These are phyloP conservation scores for Australoheros scitulus DNA, from an alignment of 2,113 vertebrate genomes.

Conservation along the genomic window DNA sequence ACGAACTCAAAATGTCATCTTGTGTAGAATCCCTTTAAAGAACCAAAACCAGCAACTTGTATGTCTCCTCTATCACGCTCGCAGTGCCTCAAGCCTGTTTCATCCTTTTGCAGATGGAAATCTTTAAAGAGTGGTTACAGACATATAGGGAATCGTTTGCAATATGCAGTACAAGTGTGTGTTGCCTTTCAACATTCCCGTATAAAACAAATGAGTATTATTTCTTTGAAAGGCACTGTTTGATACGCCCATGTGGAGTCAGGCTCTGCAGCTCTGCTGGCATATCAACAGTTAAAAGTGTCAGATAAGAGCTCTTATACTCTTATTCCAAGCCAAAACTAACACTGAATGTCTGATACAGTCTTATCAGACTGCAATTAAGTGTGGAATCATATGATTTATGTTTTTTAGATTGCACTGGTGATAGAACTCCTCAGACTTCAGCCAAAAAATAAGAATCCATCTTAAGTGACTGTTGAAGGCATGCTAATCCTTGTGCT, in stretches of 20 bases:
- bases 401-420: neutral
- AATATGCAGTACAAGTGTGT: neutral
- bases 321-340: neutral
- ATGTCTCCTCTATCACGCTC: neutral
- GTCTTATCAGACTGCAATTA: neutral
- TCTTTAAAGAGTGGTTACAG: neutral
- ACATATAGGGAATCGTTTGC: neutral
- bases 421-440: neutral
- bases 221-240: neutral
- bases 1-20: neutral
- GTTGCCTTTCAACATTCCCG: neutral
- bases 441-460: neutral
- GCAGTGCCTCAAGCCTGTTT: neutral
- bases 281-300: neutral
- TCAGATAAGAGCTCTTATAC: neutral
- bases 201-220: neutral
- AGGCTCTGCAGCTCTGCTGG: neutral
- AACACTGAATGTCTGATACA: neutral
- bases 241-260: neutral
- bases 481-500: neutral
- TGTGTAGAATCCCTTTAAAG: slow-evolving; percentile 9
- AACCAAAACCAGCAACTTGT: neutral
- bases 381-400: neutral
- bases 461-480: neutral
- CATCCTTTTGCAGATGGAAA: neutral